Conservation (phyloP, 1,140 invertebrate genomes). For the Cydia fagiglandana region DNA sequence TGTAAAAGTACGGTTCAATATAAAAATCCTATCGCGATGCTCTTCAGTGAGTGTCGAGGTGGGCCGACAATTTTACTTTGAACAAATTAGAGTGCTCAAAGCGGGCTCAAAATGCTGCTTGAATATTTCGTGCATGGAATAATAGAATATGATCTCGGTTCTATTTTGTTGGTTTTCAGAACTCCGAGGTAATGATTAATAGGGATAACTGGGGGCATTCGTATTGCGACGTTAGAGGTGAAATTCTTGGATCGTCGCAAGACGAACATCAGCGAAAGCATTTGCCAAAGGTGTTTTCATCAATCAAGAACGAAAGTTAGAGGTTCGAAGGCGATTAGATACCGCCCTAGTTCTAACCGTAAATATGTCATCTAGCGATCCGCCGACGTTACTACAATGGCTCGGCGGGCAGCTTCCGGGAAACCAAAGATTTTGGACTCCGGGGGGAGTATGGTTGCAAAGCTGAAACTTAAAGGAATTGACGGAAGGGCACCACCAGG, state of each 20-base stretch:
- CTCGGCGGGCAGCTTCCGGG: constrained; percentile 82
- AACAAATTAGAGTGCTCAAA: constrained; percentile 83
- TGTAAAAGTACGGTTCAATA: constrained; percentile 67
- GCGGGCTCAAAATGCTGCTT: constrained; percentile 83
- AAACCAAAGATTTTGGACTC: constrained; percentile 92
- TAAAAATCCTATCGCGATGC: constrained; percentile 79
- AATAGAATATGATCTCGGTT: constrained; percentile 90
- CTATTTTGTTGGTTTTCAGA: constrained; percentile 86
- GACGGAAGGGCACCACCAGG: constrained; percentile 93
- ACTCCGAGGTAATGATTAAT: constrained; percentile 89
- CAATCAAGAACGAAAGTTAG: constrained; percentile 92
- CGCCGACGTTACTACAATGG: constrained; percentile 80
- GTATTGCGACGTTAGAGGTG: constrained; percentile 88
- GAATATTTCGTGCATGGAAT: constrained; percentile 90
- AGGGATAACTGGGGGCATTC: constrained; percentile 87
- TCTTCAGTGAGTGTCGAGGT: constrained; percentile 82
- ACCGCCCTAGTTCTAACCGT: constrained; percentile 92
- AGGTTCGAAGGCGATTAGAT: constrained; percentile 91
- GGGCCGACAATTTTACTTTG: constrained; percentile 83
- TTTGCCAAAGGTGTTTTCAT: constrained; percentile 92
- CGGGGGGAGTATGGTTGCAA: constrained; percentile 94
- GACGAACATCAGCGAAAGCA: constrained; percentile 87
- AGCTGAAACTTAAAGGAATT: constrained; percentile 96
- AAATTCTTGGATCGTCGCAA: constrained; percentile 89
- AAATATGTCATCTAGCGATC: constrained; percentile 91